Evolutionary conservation across 2,888 invertebrate species (phyloP).

Genomic region (Digitonthophagus gazella): DNA sequence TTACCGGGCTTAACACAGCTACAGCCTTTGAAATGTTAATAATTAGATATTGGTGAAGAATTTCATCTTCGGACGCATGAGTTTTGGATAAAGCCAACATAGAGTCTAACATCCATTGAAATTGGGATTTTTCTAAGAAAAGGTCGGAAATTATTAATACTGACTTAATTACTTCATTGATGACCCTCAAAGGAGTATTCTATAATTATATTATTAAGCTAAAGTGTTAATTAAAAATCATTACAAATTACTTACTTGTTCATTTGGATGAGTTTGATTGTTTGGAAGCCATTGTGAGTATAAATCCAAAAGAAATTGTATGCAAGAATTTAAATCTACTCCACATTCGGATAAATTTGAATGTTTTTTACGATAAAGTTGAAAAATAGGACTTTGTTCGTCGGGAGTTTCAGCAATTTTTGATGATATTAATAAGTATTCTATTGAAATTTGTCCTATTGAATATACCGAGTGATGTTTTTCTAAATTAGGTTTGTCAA

Average conservation of each 20-base stretch:
- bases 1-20: constrained; percentile 62
- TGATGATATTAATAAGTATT: constrained; percentile 61
- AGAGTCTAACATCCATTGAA: constrained; percentile 74
- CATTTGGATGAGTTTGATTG: constrained; percentile 49
- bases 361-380: constrained; percentile 42
- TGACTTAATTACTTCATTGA: constrained; percentile 63
- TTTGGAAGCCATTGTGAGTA: constrained; percentile 73
- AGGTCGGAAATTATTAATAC: constrained; percentile 74
- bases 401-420: constrained; percentile 54
- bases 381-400: constrained; percentile 43
- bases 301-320: constrained; percentile 88
- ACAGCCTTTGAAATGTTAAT: constrained; percentile 68
- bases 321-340: constrained; percentile 88
- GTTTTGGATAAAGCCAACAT: constrained; percentile 64
- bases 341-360: constrained; percentile 58
- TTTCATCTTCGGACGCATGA: constrained; percentile 73
- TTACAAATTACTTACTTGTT: neutral
- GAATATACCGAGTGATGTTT: constrained; percentile 55
- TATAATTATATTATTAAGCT: constrained; percentile 34
- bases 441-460: constrained; percentile 62
- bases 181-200: constrained; percentile 51
- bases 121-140: constrained; percentile 72
- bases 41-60: constrained; percentile 69
- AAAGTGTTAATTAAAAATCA: neutral
- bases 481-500: constrained; percentile 63